Evolutionary conservation across 2,888 invertebrate species (phyloP), one percentile per base, ranked within the genome.

Genomic region (Ochropleura plecta): DNA sequence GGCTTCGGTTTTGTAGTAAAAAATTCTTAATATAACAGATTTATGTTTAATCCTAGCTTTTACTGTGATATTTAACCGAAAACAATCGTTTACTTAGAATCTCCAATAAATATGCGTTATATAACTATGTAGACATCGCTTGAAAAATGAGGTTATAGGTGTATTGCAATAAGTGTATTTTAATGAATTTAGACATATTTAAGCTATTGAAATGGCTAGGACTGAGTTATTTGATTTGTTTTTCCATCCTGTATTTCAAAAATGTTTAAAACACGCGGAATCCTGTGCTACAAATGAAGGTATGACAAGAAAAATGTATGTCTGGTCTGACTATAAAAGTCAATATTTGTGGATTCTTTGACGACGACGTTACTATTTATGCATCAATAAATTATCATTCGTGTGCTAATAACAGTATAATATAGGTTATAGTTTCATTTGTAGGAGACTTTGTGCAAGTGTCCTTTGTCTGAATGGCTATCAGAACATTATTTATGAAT

Each of bases 241-340:
- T 92, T 97, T 97, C 80, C 96, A 97, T 91, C 96, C 96, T 76
- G 94, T 97, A 79, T 97, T 97, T 87, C 96, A 96, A 95, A 96
- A 96, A 92, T 97, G 96, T 89, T 92, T 97, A 86, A 95, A 93
- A 90, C 96, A 96, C 90, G 96, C 95, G 20, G 96, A 96, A 90
- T 92, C 94, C 76, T 90, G 93, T 69, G 87, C 93, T 77, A 86
- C 91, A 67, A 86, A 91, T 53, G 96, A 96, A 91, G 96, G 96
- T 96, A 95, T 80, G 67, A 42, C 46, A 44, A 69, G 74, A 46
- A 74, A 59, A 75, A 74, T 69, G 44, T 62, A 72, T 78, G 44
- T 62, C 60, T 72, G 57, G 16, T 63, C 59, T 72, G 59, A 42
- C 44, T 59, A 66, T 68, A 73, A 64, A 78, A 78, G 46, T 70